Percentiles rank a stretch among this genome's conserved stretches.
Conservation (phyloP, 2,888 invertebrate species). For the Brachyopa scutellaris region DNA sequence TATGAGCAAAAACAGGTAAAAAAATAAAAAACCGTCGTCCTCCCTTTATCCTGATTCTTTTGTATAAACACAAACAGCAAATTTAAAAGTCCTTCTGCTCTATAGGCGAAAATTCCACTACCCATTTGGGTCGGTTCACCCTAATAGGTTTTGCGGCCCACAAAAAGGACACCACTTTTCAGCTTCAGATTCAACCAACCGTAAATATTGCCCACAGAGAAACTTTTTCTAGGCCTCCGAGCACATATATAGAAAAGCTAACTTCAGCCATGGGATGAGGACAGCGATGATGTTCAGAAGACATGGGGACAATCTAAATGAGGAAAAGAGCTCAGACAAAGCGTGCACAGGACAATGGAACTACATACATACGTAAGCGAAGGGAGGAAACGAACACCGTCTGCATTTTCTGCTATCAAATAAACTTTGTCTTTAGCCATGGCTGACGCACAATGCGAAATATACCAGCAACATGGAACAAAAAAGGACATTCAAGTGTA, state of each 20-base stretch:
- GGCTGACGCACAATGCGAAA: constrained; percentile 8
- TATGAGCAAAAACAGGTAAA: neutral
- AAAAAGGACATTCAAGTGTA: neutral
- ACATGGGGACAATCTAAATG: neutral
- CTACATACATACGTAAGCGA: neutral
- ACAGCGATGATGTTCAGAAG: neutral
- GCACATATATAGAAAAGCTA: constrained; percentile 4
- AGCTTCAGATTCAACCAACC: neutral
- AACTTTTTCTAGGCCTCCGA: constrained; percentile 16
- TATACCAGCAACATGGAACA: neutral
- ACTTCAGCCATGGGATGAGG: constrained; percentile 10
- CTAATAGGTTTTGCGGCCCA: neutral
- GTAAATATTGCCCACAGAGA: neutral
- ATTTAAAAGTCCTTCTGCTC: constrained; percentile 12
- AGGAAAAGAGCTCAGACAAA: neutral
- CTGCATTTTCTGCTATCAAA: neutral
- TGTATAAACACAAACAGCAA: constrained; percentile 18
- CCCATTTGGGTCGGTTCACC: constrained; percentile 9
- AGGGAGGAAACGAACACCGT: neutral
- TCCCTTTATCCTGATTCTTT: neutral
- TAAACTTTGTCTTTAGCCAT: constrained; percentile 1
- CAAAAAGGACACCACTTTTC: neutral
- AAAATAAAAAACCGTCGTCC: neutral
- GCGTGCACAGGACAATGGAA: neutral
- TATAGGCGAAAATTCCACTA: constrained; percentile 1